Evolutionary conservation across 2,888 invertebrate species (phyloP).

Genomic region (Xanthorhoe designata): DNA sequence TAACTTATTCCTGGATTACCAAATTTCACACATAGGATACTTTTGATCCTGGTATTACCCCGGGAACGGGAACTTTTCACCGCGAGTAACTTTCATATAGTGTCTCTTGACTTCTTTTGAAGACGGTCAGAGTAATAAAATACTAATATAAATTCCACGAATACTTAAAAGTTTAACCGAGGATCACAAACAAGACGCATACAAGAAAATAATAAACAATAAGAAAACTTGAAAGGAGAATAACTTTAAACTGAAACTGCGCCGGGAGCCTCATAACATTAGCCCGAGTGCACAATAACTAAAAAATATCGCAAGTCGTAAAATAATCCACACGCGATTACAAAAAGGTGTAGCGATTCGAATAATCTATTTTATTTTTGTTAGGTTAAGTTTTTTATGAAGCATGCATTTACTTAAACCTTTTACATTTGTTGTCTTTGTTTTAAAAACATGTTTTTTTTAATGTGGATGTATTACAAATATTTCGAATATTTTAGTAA

Average conservation of each 20-base stretch:
- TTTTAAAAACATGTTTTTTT: too few relatives aligned
- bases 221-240: slow-evolving; percentile 21
- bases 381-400: too few relatives aligned
- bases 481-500: too few relatives aligned
- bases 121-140: not conserved
- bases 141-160: not conserved
- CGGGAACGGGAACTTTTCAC: too few relatives aligned
- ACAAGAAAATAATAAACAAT: slow-evolving; percentile 13
- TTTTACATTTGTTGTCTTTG: too few relatives aligned
- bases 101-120: too few relatives aligned
- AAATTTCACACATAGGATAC: too few relatives aligned
- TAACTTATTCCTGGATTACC: too few relatives aligned
- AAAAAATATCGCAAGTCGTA: slow-evolving; percentile 26
- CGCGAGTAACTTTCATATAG: too few relatives aligned
- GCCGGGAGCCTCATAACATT: slow-evolving; percentile 20
- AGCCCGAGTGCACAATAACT: slow-evolving; percentile 33
- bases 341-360: slow-evolving; percentile 5
- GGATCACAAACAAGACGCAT: not conserved
- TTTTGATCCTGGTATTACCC: too few relatives aligned
- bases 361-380: not conserved
- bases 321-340: slow-evolving; percentile 41
- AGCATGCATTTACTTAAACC: too few relatives aligned
- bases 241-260: slow-evolving; percentile 29
- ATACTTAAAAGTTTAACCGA: not conserved
- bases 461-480: too few relatives aligned